Evolutionary conservation across 2,888 invertebrate genomes (phyloP).

Genomic region (Ochropleura leucogaster): DNA sequence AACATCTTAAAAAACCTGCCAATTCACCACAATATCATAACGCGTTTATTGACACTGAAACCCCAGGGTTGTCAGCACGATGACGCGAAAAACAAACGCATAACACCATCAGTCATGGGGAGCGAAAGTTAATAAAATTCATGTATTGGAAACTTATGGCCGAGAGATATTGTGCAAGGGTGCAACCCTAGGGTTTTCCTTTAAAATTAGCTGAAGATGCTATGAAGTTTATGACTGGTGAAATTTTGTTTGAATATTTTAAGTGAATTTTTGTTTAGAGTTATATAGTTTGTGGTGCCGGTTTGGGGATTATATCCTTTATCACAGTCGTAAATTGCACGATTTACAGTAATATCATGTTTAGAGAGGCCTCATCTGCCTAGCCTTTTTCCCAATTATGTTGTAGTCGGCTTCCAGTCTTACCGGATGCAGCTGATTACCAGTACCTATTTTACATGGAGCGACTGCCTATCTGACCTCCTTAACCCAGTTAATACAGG

Average conservation of each 20-base stretch:
- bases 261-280: conserved; percentile 53
- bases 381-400: too few relatives aligned
- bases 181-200: conserved; percentile 81
- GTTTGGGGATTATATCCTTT: conserved; percentile 3
- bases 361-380: neutral
- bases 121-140: conserved; percentile 90
- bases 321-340: conserved; percentile 7
- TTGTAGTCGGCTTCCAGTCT: too few relatives aligned
- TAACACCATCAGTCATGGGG: conserved; percentile 78
- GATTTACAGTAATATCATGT: neutral
- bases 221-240: conserved; percentile 67
- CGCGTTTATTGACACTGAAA: conserved; percentile 66
- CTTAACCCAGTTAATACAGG: too few relatives aligned
- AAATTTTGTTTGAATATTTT: conserved; percentile 69
- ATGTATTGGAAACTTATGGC: conserved; percentile 90
- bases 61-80: conserved; percentile 82
- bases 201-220: conserved; percentile 72
- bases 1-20: conserved; percentile 15
- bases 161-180: conserved; percentile 88
- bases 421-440: too few relatives aligned
- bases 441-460: too few relatives aligned
- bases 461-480: too few relatives aligned
- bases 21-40: conserved; percentile 55
- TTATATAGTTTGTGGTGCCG: conserved; percentile 30
- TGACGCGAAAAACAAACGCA: conserved; percentile 89